Conservation (phyloP, 2,113 vertebrate species). For the Uria lomvia region DNA sequence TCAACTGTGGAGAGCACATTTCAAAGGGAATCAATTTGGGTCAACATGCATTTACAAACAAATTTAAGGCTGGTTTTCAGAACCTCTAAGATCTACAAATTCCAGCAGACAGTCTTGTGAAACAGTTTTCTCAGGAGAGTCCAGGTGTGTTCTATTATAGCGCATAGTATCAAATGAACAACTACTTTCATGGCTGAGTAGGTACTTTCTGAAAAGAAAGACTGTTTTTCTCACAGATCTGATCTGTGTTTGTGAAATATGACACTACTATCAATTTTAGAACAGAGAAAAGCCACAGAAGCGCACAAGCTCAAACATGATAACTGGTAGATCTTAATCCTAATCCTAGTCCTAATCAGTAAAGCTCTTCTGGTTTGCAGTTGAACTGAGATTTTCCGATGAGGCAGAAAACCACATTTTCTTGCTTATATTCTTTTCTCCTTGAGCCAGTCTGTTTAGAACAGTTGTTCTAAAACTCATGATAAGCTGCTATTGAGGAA, state of each 20-base stretch:
- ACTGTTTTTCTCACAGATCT: neutral
- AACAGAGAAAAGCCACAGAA: neutral
- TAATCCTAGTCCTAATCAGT: neutral
- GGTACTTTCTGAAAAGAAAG: neutral
- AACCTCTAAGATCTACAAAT: neutral
- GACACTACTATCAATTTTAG: neutral
- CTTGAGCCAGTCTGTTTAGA: neutral
- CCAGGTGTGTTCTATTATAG: neutral
- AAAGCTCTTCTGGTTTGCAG: neutral
- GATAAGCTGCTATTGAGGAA: neutral
- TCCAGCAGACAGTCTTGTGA: neutral
- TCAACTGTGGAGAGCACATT: fast-evolving
- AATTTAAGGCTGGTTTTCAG: neutral
- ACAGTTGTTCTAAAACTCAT: neutral
- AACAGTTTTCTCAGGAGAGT: neutral
- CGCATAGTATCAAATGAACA: neutral
- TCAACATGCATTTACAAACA: neutral
- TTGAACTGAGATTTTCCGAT: neutral
- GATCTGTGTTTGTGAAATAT: neutral
- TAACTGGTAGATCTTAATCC: neutral
- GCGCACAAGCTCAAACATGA: neutral
- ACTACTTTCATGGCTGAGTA: neutral
- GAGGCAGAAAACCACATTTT: neutral
- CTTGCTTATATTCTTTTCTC: neutral
- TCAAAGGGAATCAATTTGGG: neutral